Percentiles rank a stretch among this genome's conserved stretches.
phyloP scores from a whole-genome alignment of 2,888 invertebrate genomes.

The Brassicogethes aeneus region DNA sequence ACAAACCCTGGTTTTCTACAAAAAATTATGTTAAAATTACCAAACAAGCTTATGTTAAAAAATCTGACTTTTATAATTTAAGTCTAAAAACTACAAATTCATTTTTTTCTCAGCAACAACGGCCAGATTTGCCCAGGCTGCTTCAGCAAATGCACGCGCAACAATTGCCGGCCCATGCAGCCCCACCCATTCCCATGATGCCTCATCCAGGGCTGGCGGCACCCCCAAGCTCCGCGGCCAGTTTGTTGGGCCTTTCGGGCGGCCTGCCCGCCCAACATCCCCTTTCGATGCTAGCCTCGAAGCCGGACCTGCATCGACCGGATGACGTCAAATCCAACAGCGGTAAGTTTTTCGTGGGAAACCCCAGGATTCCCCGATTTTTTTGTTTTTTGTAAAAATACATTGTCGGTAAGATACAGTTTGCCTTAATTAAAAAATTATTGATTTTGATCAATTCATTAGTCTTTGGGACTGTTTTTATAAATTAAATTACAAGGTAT shows the following conservation, averaged over 20 bases:
- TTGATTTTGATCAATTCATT: too few species aligned
- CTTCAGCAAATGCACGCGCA: conserved; percentile 93
- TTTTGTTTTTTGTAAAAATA: too few species aligned
- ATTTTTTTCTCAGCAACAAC: conserved; percentile 63
- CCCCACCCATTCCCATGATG: conserved; percentile 65
- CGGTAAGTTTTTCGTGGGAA: conserved; percentile 46
- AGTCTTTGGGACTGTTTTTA: too few species aligned
- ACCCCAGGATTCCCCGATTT: too few species aligned
- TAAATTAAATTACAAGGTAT: too few species aligned
- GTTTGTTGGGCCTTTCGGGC: conserved; percentile 49
- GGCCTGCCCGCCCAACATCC: conserved; percentile 67
- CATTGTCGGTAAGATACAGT: too few species aligned
- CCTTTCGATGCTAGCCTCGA: conserved; percentile 66
- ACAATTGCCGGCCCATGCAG: conserved; percentile 65
- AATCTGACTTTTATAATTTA: too few species aligned
- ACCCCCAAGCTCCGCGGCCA: conserved; percentile 48
- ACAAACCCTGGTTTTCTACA: too few species aligned
- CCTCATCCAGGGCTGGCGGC: conserved; percentile 54
- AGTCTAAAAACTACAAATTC: too few species aligned
- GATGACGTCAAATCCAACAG: conserved; percentile 68
- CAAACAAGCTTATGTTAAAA: too few species aligned
- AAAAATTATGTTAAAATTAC: too few species aligned
- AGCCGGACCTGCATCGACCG: conserved; percentile 68
- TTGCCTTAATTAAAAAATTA: too few species aligned
- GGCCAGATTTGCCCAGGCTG: conserved; percentile 71